Evolutionary conservation across 2,888 invertebrate genomes (phyloP).

Genomic region (Eurytoma californica): DNA sequence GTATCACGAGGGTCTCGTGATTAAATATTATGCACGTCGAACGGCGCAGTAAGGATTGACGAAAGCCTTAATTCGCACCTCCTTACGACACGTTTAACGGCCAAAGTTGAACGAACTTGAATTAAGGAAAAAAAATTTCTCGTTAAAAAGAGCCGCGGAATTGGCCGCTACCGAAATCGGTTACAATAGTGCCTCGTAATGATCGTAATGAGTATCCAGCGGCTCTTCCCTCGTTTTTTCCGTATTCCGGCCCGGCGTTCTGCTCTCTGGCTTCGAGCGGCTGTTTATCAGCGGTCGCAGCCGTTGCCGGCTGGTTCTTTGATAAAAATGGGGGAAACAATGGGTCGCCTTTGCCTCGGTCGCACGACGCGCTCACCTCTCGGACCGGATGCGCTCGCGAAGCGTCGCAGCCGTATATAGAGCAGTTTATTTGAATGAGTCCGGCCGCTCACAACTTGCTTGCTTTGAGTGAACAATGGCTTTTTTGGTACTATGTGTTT

Average conservation of each 20-base stretch:
- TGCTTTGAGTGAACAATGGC: neutral
- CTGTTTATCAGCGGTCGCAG: neutral
- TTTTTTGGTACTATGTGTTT: neutral
- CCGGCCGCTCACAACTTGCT: slow-evolving; percentile 8
- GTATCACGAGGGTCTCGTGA: too few relatives aligned
- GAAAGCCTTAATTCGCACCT: too few relatives aligned
- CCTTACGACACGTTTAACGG: too few relatives aligned
- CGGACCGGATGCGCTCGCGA: slow-evolving; percentile 21
- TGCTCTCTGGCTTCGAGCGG: slow-evolving; percentile 14
- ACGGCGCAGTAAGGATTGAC: too few relatives aligned
- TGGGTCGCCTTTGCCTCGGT: slow-evolving; percentile 1
- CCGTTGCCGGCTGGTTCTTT: neutral
- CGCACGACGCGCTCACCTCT: neutral
- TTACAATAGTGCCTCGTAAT: too few relatives aligned
- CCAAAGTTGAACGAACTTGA: too few relatives aligned
- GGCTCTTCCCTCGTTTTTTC: too few relatives aligned
- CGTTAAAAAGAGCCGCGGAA: too few relatives aligned
- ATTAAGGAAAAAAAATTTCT: too few relatives aligned
- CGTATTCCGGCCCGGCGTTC: neutral
- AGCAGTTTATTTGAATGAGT: slow-evolving; percentile 28
- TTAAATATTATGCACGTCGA: too few relatives aligned
- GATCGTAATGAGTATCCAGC: too few relatives aligned
- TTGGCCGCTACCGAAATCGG: too few relatives aligned
- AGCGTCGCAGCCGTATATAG: neutral
- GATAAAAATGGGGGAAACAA: slow-evolving; percentile 31